Conservation (phyloP, 2,113 vertebrate genomes). For the Nipponia nippon region DNA sequence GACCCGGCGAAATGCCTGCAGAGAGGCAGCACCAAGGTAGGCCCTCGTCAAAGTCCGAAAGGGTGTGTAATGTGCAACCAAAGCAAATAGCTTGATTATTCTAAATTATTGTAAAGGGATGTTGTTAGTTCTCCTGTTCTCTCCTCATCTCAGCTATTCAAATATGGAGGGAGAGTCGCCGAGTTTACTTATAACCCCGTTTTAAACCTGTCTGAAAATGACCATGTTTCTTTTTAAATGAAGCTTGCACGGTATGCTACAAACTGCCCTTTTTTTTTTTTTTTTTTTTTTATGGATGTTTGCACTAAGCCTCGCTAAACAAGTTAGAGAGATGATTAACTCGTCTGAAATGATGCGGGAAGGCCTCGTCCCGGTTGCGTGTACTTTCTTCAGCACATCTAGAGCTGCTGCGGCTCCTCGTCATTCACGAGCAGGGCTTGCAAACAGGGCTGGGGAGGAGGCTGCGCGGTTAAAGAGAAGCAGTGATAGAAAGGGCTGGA, state of each 20-base stretch:
- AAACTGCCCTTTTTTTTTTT: neutral
- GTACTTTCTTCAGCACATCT: neutral
- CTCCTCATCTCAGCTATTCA: neutral
- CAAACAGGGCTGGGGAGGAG: neutral
- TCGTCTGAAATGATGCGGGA: neutral
- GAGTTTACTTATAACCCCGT: neutral
- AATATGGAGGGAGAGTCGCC: neutral
- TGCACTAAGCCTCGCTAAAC: slow-evolving; percentile 35
- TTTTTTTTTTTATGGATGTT: neutral
- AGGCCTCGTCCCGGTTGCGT: neutral
- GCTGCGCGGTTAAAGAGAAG: neutral
- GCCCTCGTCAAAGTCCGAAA: neutral
- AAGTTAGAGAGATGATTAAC: slow-evolving; percentile 52
- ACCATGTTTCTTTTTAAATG: neutral
- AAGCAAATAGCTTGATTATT: neutral
- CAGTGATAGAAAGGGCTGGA: neutral
- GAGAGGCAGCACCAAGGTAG: neutral
- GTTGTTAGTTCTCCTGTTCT: neutral
- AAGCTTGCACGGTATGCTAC: neutral
- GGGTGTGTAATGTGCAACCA: neutral
- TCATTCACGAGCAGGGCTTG: neutral
- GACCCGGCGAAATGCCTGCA: neutral
- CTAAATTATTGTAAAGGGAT: neutral
- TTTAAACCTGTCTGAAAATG: neutral
- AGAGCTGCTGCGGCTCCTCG: neutral